Conservation (phyloP, 2,797 vertebrate species). For the Darevskia nairensis region DNA sequence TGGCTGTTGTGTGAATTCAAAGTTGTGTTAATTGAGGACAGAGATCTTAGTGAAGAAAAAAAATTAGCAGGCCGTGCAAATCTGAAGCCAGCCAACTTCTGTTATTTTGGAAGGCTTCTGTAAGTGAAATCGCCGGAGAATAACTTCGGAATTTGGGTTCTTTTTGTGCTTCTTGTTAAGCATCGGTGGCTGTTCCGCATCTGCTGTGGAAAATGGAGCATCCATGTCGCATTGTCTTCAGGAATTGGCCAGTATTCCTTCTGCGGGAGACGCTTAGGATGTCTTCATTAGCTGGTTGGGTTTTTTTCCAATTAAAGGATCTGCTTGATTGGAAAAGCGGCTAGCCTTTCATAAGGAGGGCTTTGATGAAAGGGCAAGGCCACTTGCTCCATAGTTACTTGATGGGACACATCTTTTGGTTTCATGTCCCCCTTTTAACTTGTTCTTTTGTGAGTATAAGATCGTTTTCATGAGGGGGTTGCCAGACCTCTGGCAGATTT, state of each 20-base stretch:
- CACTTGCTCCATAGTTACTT: slow-evolving; percentile 59
- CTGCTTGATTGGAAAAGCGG: slow-evolving; percentile 37
- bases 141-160: neutral
- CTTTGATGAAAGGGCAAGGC: slow-evolving; percentile 62
- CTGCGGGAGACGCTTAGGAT: slow-evolving; percentile 25
- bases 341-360: slow-evolving; percentile 62
- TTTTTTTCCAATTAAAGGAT: slow-evolving; percentile 69
- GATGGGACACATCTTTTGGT: slow-evolving; percentile 65
- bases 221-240: neutral
- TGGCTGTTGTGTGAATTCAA: neutral
- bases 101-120: neutral
- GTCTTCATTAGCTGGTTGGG: slow-evolving; percentile 47
- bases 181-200: neutral
- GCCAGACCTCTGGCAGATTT: slow-evolving; percentile 63
- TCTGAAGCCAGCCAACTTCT: neutral
- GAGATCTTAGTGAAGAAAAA: neutral
- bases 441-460: slow-evolving; percentile 68
- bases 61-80: neutral
- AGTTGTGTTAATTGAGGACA: neutral
- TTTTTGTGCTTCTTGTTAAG: neutral
- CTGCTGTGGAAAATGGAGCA: neutral
- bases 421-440: slow-evolving; percentile 62
- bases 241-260: neutral
- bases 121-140: neutral
- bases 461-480: slow-evolving; percentile 68